Evolutionary conservation across 2,888 invertebrate genomes (phyloP), one percentile per base, ranked within the genome.

Genomic region (Lepidocyrtoides sp.): DNA sequence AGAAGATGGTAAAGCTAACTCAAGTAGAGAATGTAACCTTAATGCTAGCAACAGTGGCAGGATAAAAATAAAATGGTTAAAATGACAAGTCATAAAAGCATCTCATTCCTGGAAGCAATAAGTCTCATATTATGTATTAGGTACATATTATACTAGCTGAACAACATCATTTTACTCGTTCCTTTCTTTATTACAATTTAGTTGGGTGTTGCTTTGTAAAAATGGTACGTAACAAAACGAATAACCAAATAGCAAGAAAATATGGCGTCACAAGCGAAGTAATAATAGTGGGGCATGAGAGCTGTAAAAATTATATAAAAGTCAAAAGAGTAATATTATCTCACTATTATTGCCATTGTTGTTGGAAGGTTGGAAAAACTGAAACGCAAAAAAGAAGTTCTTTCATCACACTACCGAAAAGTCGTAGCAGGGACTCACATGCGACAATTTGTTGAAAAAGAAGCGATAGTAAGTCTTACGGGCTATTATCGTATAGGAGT

Each of bases 11-110:
- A n/a, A n/a, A n/a, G 29, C 51, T 51, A 2, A 8, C 75, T 51
- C 51, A 51, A 51, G 14, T 51, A 51, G 8, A 10, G 51, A 20
- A 10, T 63, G 36, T 10, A 41, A 41, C n/a, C n/a, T n/a, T n/a
- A n/a, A 20, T 72, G 72, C 44, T 72, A 41, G 20, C 72, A 44
- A 12, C 51, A 84, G 23, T 84, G 82, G 44, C 41, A 82, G 29
- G 44, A 84, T 54, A 84, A 85, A 87, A 77, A 84, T 77, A 44
- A 75, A 57, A 60, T 36, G 51, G 12, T n/a, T 48, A 63, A 77
- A 60, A 87, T 87, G 86, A 87, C 77, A 87, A 44, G 77, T 79
- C 77, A 57, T 87, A 87, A 87, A 87, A 87, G n/a, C 63, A 77
- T 77, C 79, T 87, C 32, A 48, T 63, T 23, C 26, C 83, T 83